phyloP scores from a whole-genome alignment of 1,140 invertebrate genomes.

The Drosophila murphyi region DNA sequence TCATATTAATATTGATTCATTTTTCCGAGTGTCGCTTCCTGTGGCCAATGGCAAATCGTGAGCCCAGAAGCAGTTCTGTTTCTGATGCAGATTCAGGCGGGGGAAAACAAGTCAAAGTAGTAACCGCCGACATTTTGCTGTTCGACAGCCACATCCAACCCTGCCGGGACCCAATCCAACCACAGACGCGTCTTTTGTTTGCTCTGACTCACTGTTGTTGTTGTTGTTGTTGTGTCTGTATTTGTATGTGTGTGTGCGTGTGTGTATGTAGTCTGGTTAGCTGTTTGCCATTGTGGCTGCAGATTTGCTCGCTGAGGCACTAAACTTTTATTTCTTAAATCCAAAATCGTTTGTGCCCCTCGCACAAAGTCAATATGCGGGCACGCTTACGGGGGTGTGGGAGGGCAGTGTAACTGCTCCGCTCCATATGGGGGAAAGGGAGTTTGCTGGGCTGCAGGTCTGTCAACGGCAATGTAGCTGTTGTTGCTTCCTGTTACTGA shows the following conservation, averaged over 20 bases:
- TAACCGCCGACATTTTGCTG: slow-evolving; percentile 47
- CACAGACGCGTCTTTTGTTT: slow-evolving; percentile 83
- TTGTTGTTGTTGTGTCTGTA: slow-evolving; percentile 19
- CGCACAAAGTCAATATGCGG: slow-evolving; percentile 79
- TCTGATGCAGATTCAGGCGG: slow-evolving; percentile 6
- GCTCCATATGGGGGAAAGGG: not conserved
- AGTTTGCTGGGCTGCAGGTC: slow-evolving; percentile 28
- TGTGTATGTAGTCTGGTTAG: slow-evolving; percentile 42
- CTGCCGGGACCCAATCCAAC: slow-evolving; percentile 36
- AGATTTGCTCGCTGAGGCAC: slow-evolving; percentile 73
- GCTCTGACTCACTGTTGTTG: slow-evolving; percentile 52
- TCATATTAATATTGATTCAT: not conserved
- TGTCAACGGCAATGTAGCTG: slow-evolving; percentile 55
- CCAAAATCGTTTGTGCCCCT: slow-evolving; percentile 74
- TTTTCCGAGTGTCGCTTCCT: not conserved
- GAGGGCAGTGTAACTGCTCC: not conserved
- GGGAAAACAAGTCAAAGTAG: slow-evolving; percentile 54
- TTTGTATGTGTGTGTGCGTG: slow-evolving; percentile 9
- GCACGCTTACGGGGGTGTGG: slow-evolving; percentile 24
- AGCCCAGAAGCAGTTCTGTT: slow-evolving; percentile 10
- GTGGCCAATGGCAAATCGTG: slow-evolving; percentile 9
- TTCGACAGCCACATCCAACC: slow-evolving; percentile 20
- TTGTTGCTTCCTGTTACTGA: slow-evolving; percentile 68
- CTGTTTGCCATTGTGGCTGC: slow-evolving; percentile 70
- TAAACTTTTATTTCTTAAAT: slow-evolving; percentile 83